A percentile compares a stretch with the other conserved stretches of the same genome.
Evolutionary conservation across 2,797 vertebrate genomes (phyloP).

Genomic region (Falco naumanni): DNA sequence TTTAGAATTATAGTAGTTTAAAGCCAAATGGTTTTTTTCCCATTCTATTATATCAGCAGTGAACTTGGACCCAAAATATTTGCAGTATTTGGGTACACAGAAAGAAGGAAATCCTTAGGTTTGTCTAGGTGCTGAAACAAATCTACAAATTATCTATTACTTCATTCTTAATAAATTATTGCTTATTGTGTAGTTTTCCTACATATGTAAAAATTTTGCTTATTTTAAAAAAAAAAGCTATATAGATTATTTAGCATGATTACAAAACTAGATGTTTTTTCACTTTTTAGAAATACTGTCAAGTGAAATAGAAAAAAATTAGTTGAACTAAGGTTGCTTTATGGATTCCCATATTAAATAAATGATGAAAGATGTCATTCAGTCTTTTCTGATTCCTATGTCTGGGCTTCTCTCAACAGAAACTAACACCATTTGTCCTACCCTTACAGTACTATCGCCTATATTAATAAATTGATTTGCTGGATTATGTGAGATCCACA

Average conservation of each 20-base stretch:
- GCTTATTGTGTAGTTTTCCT: background rate
- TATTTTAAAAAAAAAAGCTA: background rate
- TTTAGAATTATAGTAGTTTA: background rate
- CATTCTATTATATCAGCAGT: background rate
- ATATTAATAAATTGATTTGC: background rate
- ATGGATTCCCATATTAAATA: background rate
- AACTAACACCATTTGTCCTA: background rate
- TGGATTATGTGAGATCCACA: background rate
- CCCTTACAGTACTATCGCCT: background rate
- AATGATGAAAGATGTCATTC: background rate
- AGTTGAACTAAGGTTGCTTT: background rate
- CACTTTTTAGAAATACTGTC: background rate
- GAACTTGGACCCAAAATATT: background rate
- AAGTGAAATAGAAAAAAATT: background rate
- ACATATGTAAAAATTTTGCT: background rate
- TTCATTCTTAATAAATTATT: background rate
- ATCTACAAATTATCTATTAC: background rate
- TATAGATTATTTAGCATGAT: background rate
- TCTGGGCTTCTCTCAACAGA: background rate
- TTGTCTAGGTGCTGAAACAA: background rate
- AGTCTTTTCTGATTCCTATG: background rate
- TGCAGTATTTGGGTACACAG: background rate
- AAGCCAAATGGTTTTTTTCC: background rate
- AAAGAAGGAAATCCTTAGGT: background rate
- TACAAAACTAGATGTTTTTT: background rate